Conservation (phyloP, 1,140 invertebrate species). For the Physella acuta region DNA sequence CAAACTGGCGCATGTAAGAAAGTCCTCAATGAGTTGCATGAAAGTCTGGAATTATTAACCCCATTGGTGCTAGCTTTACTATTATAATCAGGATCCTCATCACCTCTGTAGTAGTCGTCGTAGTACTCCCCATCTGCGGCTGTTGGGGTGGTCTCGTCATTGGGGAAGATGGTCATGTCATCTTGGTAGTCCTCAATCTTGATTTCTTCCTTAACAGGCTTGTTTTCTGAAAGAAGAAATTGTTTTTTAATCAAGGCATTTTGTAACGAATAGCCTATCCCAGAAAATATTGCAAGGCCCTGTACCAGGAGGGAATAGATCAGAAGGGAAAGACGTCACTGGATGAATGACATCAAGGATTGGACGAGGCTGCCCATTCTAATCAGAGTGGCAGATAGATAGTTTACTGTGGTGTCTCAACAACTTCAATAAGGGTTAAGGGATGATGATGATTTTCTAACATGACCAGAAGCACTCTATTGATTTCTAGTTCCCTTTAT, state of each 20-base stretch:
- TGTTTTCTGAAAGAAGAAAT: neutral
- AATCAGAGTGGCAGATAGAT: neutral
- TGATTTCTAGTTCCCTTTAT: too few relatives aligned
- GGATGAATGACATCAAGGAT: too few relatives aligned
- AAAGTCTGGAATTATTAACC: neutral
- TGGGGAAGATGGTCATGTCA: conserved; percentile 9
- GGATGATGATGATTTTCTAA: too few relatives aligned
- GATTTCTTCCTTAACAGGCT: neutral
- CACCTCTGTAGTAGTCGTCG: neutral
- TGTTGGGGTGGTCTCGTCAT: neutral
- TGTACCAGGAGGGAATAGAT: neutral
- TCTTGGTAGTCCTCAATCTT: neutral
- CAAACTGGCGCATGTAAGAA: too few relatives aligned
- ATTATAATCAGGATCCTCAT: neutral
- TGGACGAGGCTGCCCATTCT: too few relatives aligned
- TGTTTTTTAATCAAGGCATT: too few relatives aligned
- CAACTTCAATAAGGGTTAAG: too few relatives aligned
- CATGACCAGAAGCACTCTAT: too few relatives aligned
- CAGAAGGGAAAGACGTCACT: too few relatives aligned
- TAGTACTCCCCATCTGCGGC: neutral
- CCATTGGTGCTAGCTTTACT: neutral
- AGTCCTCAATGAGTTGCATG: neutral
- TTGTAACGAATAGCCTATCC: neutral
- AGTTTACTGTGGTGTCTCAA: neutral
- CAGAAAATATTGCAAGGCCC: neutral